These are phyloP conservation scores for Chaetodon trifasciatus DNA, from an alignment of 2,797 vertebrate species.

Conservation along the genomic window DNA sequence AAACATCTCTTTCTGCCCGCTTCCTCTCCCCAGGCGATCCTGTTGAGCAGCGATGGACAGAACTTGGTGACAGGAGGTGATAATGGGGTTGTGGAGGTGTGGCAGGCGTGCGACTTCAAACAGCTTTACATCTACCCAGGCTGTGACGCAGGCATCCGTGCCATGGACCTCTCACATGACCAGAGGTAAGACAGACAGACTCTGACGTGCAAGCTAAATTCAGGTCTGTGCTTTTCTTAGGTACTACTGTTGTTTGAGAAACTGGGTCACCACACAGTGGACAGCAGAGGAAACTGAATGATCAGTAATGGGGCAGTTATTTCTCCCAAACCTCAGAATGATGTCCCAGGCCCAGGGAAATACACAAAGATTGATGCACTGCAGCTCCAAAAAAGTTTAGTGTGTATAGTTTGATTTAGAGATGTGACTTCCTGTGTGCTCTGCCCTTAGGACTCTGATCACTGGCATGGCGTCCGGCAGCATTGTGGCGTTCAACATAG, in stretches of 20 bases:
- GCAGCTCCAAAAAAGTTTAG: background rate
- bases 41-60: conserved; percentile 98
- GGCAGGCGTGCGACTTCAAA: conserved; percentile 99
- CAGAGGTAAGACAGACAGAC: conserved; percentile 89
- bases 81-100: conserved; percentile 98
- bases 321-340: conserved; percentile 1
- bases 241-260: background rate
- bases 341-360: background rate
- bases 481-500: conserved; percentile 99
- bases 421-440: conserved; percentile 18
- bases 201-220: background rate
- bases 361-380: background rate
- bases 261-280: conserved; percentile 2
- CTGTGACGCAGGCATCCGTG: conserved; percentile 97
- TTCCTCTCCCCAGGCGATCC: conserved; percentile 88
- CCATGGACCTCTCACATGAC: conserved; percentile 99
- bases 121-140: conserved; percentile 99
- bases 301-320: background rate
- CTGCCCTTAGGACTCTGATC: conserved; percentile 92
- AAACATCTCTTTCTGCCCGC: background rate
- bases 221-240: background rate
- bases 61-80: conserved; percentile 98
- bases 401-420: background rate
- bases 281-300: background rate
- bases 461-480: conserved; percentile 99